A percentile compares a stretch with the other conserved stretches of the same genome.
These are phyloP conservation scores for Megaleporinus macrocephalus DNA, from an alignment of 2,113 vertebrate species.

Conservation along the genomic window DNA sequence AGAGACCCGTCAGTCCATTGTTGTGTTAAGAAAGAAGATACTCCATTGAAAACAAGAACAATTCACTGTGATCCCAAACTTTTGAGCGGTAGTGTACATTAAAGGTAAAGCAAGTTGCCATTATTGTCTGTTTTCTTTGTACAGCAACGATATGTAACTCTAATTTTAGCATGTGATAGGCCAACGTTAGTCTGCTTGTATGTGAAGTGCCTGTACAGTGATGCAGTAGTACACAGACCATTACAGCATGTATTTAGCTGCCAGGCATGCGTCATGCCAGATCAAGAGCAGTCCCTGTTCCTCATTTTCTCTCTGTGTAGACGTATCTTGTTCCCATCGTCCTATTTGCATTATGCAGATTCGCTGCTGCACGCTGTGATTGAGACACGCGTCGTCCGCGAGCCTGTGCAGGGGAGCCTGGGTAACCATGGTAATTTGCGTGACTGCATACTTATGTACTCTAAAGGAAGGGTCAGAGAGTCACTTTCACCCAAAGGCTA, in stretches of 20 bases:
- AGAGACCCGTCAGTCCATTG: too few relatives aligned
- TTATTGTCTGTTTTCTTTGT: too few relatives aligned
- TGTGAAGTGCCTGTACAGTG: neutral
- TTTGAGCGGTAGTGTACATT: too few relatives aligned
- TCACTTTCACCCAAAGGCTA: conserved; percentile 34
- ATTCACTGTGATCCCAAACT: too few relatives aligned
- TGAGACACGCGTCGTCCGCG: conserved; percentile 16
- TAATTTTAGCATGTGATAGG: too few relatives aligned
- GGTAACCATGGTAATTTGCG: conserved; percentile 41
- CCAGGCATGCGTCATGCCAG: neutral
- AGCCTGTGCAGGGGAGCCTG: conserved; percentile 11
- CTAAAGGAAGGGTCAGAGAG: conserved; percentile 44
- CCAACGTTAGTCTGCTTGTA: neutral
- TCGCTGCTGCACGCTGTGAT: neutral
- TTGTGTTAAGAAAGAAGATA: too few relatives aligned
- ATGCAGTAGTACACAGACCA: neutral
- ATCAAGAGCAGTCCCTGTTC: neutral
- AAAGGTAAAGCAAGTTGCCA: too few relatives aligned
- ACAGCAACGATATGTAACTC: too few relatives aligned
- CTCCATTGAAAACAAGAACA: too few relatives aligned
- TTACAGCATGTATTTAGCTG: neutral
- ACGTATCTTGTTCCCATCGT: neutral
- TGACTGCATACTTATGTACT: conserved; percentile 33
- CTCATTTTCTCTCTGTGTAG: neutral
- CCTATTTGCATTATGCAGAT: conserved; percentile 11